A percentile compares a stretch with the other conserved stretches of the same genome.
These are phyloP conservation scores for Triplophysa bombifrons DNA, from an alignment of 2,797 vertebrate species.

Conservation along the genomic window DNA sequence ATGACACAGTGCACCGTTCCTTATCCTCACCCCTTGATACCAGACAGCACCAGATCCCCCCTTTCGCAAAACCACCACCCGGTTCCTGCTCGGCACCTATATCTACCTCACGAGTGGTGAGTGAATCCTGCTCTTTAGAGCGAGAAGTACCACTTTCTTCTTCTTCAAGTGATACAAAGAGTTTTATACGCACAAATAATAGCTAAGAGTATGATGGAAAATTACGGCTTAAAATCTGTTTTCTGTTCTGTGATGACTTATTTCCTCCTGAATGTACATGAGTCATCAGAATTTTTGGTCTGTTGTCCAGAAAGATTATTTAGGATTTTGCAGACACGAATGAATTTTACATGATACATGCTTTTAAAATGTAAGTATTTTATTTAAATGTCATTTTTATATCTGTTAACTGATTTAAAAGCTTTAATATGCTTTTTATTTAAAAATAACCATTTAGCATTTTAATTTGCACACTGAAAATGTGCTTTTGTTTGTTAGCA, in stretches of 20 bases:
- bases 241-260: background rate
- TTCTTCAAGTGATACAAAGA: too few relatives aligned
- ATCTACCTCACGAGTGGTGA: constrained; percentile 78
- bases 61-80: constrained; percentile 67
- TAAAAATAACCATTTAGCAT: too few relatives aligned
- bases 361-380: too few relatives aligned
- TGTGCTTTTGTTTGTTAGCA: too few relatives aligned
- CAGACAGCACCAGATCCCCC: constrained; percentile 73
- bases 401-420: background rate
- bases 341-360: background rate
- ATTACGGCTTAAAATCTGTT: background rate
- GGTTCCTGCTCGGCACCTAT: constrained; percentile 66
- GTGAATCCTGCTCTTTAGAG: constrained; percentile 54
- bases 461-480: too few relatives aligned
- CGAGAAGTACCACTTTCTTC: too few relatives aligned
- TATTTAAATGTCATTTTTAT: too few relatives aligned
- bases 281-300: background rate
- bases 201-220: too few relatives aligned
- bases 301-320: background rate
- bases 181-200: too few relatives aligned
- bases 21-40: constrained; percentile 84
- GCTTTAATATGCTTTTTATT: too few relatives aligned
- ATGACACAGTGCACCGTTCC: constrained; percentile 84
- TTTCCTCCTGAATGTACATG: background rate
- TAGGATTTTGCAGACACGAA: too few relatives aligned